Conservation (phyloP, 2,113 vertebrate species). For the Drymodes brunneopygia region DNA sequence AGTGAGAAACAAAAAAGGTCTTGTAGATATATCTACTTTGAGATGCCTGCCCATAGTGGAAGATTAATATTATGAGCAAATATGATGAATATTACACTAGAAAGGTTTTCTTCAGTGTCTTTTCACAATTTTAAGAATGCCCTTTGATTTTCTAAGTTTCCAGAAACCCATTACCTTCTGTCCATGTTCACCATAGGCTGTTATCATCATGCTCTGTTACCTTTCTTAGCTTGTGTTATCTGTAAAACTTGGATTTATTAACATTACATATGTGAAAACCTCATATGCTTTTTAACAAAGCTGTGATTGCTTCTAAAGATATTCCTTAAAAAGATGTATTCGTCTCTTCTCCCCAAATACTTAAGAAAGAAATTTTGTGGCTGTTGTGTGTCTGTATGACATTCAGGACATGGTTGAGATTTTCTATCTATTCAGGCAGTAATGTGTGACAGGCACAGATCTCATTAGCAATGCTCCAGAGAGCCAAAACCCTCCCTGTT, state of each 20-base stretch:
- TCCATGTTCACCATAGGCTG: fast-evolving
- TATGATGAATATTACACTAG: not conserved
- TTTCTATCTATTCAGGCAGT: not conserved
- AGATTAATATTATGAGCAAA: not conserved
- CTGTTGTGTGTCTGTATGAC: not conserved
- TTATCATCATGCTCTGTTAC: not conserved
- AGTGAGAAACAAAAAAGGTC: fast-evolving
- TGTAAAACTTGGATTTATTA: not conserved
- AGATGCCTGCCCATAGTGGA: not conserved
- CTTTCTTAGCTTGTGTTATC: not conserved
- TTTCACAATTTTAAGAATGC: not conserved
- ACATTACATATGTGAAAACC: not conserved
- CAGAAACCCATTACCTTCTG: not conserved
- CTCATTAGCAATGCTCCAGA: not conserved
- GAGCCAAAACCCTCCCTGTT: not conserved
- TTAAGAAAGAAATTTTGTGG: not conserved
- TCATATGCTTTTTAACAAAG: not conserved
- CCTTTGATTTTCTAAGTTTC: not conserved
- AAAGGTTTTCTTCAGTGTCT: not conserved
- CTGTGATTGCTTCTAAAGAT: not conserved
- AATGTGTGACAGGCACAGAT: not conserved
- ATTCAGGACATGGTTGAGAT: not conserved
- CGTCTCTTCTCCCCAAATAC: not conserved
- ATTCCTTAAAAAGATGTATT: not conserved
- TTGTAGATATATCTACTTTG: not conserved